These are phyloP conservation scores for Trichonephila inaurata DNA, from an alignment of 1,140 invertebrate genomes.

Conservation along the genomic window DNA sequence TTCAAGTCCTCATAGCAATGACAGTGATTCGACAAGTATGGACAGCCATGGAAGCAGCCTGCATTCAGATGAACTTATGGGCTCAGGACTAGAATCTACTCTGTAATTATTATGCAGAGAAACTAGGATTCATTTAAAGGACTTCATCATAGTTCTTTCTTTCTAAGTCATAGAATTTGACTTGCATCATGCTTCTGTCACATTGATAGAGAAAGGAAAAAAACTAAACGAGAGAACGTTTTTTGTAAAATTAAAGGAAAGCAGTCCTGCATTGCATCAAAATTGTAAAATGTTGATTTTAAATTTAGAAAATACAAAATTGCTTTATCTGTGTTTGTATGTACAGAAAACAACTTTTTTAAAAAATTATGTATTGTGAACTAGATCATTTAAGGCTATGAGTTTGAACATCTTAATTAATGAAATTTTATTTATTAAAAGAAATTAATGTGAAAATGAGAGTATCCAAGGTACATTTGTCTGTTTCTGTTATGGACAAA, in stretches of 20 bases:
- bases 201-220: slow-evolving; percentile 38
- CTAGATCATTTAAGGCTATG: neutral
- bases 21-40: slow-evolving; percentile 89
- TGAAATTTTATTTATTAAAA: no score
- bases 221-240: neutral
- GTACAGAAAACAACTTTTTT: slow-evolving; percentile 3
- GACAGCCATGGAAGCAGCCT: slow-evolving; percentile 82
- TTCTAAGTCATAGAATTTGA: slow-evolving; percentile 25
- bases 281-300: slow-evolving; percentile 10
- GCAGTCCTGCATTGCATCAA: neutral
- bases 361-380: neutral
- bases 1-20: slow-evolving; percentile 87
- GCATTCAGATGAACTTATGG: slow-evolving; percentile 77
- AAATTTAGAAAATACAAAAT: neutral
- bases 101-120: slow-evolving; percentile 59
- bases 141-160: neutral
- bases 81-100: slow-evolving; percentile 78
- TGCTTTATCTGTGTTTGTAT: neutral
- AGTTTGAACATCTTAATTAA: no score
- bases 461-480: no score
- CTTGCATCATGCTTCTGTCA: slow-evolving; percentile 45
- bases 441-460: no score
- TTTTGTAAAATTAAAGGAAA: neutral
- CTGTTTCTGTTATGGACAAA: no score
- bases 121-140: no score